phyloP scores from a whole-genome alignment of 2,113 vertebrate genomes.

The Caloenas nicobarica region DNA sequence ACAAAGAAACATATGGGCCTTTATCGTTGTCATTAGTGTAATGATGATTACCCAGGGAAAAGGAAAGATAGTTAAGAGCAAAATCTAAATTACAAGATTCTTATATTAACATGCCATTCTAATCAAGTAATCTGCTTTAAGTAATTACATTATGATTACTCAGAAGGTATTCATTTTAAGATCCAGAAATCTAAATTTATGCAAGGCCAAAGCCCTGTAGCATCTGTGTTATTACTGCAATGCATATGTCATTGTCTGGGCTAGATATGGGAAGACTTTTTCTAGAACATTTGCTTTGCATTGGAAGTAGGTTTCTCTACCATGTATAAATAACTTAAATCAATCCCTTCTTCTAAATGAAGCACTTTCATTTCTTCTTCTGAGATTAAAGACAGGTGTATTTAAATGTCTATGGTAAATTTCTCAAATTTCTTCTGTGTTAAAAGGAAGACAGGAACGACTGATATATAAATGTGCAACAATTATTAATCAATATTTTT shows the following conservation, averaged over 20 bases:
- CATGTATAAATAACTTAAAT: background rate
- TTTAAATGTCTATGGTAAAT: background rate
- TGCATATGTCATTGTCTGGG: background rate
- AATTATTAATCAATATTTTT: background rate
- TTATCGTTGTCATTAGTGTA: constrained; percentile 9
- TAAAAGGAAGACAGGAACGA: background rate
- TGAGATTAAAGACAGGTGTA: background rate
- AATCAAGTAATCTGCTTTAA: constrained; percentile 43
- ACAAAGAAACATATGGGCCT: constrained; percentile 49
- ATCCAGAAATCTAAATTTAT: constrained; percentile 11
- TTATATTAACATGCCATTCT: constrained; percentile 16
- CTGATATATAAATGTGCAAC: background rate
- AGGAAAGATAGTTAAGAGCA: background rate
- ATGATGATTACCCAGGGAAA: constrained; percentile 48
- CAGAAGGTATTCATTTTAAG: background rate
- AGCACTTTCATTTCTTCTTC: background rate
- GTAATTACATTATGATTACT: constrained; percentile 26
- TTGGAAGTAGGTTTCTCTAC: background rate
- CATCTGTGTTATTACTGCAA: background rate
- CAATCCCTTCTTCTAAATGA: background rate
- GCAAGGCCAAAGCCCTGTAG: background rate
- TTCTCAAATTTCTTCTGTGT: background rate
- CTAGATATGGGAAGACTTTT: background rate
- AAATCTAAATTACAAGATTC: constrained; percentile 8
- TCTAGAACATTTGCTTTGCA: background rate